phyloP scores from a whole-genome alignment of 1,140 invertebrate species.

The Schmidtea mediterranea region DNA sequence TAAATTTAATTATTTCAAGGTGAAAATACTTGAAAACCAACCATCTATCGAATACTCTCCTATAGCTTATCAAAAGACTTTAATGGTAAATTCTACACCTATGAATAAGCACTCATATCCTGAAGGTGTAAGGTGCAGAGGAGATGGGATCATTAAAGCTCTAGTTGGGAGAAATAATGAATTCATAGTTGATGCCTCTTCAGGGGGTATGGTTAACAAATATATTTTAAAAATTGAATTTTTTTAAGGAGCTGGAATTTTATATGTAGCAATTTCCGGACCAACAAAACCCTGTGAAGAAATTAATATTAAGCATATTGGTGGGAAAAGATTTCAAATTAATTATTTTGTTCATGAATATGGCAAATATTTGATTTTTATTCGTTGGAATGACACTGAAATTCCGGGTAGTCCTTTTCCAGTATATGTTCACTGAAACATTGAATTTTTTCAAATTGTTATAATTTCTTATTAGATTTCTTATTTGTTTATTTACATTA shows the following conservation, averaged over 20 bases:
- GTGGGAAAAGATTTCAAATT: slow-evolving; percentile 52
- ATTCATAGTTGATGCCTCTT: slow-evolving; percentile 55
- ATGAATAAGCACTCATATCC: too few species aligned
- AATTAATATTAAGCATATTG: slow-evolving; percentile 67
- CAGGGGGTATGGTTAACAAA: slow-evolving; percentile 38
- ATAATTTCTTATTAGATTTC: too few species aligned
- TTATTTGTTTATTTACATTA: too few species aligned
- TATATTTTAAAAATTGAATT: too few species aligned
- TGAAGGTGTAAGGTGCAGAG: slow-evolving; percentile 36
- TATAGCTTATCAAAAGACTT: too few species aligned
- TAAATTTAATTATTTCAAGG: too few species aligned
- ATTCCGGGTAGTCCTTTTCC: slow-evolving; percentile 74
- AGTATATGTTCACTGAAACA: slow-evolving; percentile 16
- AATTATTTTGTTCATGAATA: slow-evolving; percentile 20
- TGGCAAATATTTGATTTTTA: slow-evolving; percentile 63
- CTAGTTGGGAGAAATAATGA: slow-evolving; percentile 66
- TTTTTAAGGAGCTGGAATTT: slow-evolving; percentile 33
- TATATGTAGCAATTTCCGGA: slow-evolving; percentile 73
- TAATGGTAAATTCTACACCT: too few species aligned
- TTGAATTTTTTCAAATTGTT: too few species aligned
- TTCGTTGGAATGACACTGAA: slow-evolving; percentile 88
- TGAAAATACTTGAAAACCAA: too few species aligned
- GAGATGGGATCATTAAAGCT: slow-evolving; percentile 76
- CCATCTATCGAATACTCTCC: too few species aligned
- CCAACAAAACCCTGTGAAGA: slow-evolving; percentile 60